These are phyloP conservation scores for Diarsia rubi DNA, from an alignment of 2,888 invertebrate genomes.

Conservation along the genomic window DNA sequence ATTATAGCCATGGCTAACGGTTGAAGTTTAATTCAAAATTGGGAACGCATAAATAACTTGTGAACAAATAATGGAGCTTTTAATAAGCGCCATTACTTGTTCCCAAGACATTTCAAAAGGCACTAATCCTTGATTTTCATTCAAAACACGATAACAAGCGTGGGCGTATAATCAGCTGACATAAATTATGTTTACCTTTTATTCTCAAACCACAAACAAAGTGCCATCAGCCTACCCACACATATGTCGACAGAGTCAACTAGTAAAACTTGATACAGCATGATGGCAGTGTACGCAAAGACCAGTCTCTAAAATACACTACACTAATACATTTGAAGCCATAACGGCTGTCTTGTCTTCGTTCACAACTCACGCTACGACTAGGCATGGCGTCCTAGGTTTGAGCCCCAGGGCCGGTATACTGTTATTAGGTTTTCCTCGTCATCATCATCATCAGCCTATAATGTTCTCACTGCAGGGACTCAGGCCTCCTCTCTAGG, in stretches of 20 bases:
- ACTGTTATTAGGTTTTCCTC: neutral
- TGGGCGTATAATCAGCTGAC: slow-evolving; percentile 44
- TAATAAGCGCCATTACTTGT: neutral
- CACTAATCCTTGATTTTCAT: neutral
- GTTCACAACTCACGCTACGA: neutral
- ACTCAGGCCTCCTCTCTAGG: no score
- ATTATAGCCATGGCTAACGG: neutral
- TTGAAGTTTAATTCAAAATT: no score
- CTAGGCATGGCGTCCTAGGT: neutral
- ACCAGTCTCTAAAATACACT: neutral
- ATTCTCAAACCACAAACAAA: slow-evolving; percentile 42
- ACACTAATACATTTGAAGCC: neutral
- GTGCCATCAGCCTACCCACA: slow-evolving; percentile 49
- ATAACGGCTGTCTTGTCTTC: neutral
- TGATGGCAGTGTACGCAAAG: neutral
- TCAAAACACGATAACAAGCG: slow-evolving; percentile 31
- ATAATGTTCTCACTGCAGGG: no score
- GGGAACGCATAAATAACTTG: no score
- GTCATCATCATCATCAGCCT: no score
- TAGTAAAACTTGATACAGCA: slow-evolving; percentile 8
- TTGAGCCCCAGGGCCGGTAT: neutral
- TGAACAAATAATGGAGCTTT: no score
- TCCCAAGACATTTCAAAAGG: neutral
- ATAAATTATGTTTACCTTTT: slow-evolving; percentile 43
- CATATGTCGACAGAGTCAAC: slow-evolving; percentile 40